Conservation (phyloP, 1,140 invertebrate species). For the Bombus affinis region DNA sequence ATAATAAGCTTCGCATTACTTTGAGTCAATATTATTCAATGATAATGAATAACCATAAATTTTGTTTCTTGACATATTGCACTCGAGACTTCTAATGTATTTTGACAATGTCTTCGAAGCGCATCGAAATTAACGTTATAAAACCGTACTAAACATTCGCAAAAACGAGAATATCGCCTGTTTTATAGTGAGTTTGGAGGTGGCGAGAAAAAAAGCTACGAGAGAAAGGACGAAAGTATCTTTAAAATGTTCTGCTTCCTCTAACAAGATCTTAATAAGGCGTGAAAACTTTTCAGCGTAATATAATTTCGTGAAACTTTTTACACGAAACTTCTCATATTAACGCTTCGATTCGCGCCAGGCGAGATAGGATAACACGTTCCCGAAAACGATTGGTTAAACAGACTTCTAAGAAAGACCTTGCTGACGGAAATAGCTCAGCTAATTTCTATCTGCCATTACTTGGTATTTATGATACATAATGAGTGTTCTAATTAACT, state of each 20-base stretch:
- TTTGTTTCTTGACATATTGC: not conserved
- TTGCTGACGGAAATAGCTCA: too few species aligned
- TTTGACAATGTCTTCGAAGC: not conserved
- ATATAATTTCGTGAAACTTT: conserved; percentile 48
- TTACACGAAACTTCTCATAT: conserved; percentile 51
- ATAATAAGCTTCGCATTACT: not conserved
- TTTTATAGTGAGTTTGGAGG: not conserved
- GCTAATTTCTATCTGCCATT: not conserved
- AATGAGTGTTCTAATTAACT: not conserved
- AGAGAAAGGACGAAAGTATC: not conserved
- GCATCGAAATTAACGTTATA: conserved; percentile 2
- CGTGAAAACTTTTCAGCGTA: conserved; percentile 53
- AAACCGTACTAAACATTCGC: not conserved
- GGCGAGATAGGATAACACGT: conserved; percentile 10
- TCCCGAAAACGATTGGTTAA: conserved; percentile 26
- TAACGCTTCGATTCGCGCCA: conserved; percentile 44
- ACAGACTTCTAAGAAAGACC: not conserved
- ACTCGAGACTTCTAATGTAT: not conserved
- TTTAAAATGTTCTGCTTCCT: conserved; percentile 19
- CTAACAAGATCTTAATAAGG: conserved; percentile 49
- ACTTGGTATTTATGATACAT: not conserved
- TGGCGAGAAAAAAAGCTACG: not conserved
- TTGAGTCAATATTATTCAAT: not conserved
- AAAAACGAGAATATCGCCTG: not conserved
- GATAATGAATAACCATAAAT: not conserved